Base-by-base conservation (phyloP, 2,888 invertebrate species). In the Ferdinandea cuprea region DNA sequence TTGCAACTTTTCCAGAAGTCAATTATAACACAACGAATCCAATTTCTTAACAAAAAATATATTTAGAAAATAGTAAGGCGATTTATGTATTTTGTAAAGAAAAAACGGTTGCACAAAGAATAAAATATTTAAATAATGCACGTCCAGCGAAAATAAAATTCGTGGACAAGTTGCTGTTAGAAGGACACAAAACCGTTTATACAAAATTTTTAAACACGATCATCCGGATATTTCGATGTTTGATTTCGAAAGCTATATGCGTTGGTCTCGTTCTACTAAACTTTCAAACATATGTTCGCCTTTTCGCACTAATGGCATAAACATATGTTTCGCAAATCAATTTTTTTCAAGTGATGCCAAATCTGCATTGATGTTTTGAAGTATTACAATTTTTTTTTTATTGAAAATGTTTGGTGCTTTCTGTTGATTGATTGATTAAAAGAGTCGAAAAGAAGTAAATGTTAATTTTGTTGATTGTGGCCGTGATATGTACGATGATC, bases 141-240 rank as follows among this genome's bases (percentile, higher is more conserved):
- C 77, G 48, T 48, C 59, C 81, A 76, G 66, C 69, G 52, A 78
- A 68, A 73, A 73, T 32, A 76, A n/a, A n/a, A 59, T 65, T 59
- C 42, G 44, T 44, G 37, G 58, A 9, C 50, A 44, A 81, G 81
- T 71, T 81, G 77, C 81, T 77, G 81, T 71, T 81, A 77, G 76
- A 59, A 63, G 52, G 71, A 81, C 66, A 77, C 77, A 77, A 81
- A 81, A 81, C 81, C 81, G 77, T 81, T 81, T 81, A 77, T 54
- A 73, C 46, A 46, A 66, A 50, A 81, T 61, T 81, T 81, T 81
- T 40, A 81, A 81, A 81, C 71, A 72, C 65, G 71, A 81, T 37
- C 76, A 81, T 72, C 81, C 65, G 76, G 59, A 61, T 74, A 58
- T 50, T 69, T 58, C 71, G 77, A 76, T 76, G 76, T 81, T 81